Percentiles rank a stretch among this genome's conserved stretches.
Evolutionary conservation across 2,113 vertebrate genomes (phyloP).

Genomic region (Gobiocypris rarus): DNA sequence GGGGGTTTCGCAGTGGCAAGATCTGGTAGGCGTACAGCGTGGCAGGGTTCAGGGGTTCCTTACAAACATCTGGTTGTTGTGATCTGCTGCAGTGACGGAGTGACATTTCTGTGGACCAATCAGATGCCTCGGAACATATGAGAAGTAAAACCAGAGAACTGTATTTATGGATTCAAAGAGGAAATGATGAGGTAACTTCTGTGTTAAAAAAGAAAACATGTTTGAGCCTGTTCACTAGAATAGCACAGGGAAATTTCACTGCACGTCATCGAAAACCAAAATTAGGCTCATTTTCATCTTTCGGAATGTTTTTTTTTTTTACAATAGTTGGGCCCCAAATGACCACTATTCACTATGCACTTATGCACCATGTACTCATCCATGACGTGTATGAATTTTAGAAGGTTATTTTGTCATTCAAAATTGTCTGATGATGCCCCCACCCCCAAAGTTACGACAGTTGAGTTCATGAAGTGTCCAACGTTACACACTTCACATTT

Average conservation of each 20-base stretch:
- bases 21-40: conserved; percentile 29
- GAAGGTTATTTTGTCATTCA: too few species aligned
- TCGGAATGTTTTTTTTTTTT: too few species aligned
- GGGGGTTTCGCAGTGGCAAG: conserved; percentile 44
- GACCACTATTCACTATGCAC: too few species aligned
- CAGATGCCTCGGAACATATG: not conserved
- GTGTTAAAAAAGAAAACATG: conserved; percentile 15
- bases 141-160: not conserved
- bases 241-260: not conserved
- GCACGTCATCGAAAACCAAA: not conserved
- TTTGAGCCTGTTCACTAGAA: not conserved
- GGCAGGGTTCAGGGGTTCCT: conserved; percentile 14
- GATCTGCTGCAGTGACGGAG: conserved; percentile 22
- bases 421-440: too few species aligned
- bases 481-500: too few species aligned
- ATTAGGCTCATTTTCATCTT: not conserved
- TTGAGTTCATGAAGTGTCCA: too few species aligned
- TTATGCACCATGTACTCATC: too few species aligned
- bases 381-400: too few species aligned
- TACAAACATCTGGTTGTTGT: conserved; percentile 26
- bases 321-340: too few species aligned
- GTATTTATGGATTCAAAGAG: conserved; percentile 19
- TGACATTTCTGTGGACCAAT: conserved; percentile 24
- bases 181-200: conserved; percentile 26
- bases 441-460: too few species aligned